phyloP scores from a whole-genome alignment of 2,888 invertebrate genomes.

The Eledona agricola region DNA sequence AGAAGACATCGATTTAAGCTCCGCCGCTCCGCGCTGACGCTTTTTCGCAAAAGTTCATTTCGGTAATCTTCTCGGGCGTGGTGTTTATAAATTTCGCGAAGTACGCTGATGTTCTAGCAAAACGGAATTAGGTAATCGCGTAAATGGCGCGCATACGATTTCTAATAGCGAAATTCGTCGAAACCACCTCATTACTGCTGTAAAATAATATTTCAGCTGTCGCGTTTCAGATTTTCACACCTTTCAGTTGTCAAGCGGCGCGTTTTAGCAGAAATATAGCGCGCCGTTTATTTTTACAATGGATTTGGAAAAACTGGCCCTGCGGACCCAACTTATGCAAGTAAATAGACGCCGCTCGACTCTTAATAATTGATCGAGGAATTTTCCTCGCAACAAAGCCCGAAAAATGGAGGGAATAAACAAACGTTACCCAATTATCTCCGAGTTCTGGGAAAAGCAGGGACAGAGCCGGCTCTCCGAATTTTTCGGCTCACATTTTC shows the following conservation, averaged over 20 bases:
- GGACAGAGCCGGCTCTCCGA: too few relatives aligned
- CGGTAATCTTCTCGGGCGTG: too few relatives aligned
- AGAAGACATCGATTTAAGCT: too few relatives aligned
- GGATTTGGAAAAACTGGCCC: too few relatives aligned
- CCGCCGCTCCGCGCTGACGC: too few relatives aligned
- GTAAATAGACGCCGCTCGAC: conserved; percentile 16
- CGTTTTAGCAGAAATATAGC: conserved; percentile 21
- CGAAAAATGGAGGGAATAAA: conserved; percentile 1
- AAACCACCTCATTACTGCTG: conserved; percentile 12
- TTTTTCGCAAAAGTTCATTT: too few relatives aligned
- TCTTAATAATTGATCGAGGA: conserved; percentile 14
- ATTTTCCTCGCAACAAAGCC: background rate
- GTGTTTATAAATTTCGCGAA: too few relatives aligned
- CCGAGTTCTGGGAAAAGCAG: background rate
- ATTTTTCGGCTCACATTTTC: conserved; percentile 16
- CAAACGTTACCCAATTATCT: conserved; percentile 19
- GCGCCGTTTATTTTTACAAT: conserved; percentile 22
- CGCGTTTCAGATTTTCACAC: conserved; percentile 16
- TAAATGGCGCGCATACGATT: conserved; percentile 19
- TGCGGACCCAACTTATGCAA: too few relatives aligned
- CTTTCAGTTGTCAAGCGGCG: conserved; percentile 14
- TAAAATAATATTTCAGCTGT: conserved; percentile 26
- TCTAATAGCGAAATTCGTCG: conserved; percentile 15
- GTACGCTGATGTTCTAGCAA: too few relatives aligned
- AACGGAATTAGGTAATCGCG: conserved; percentile 26